Conservation (phyloP, 2,113 vertebrate species). For the Ceuthmochares aereus region DNA sequence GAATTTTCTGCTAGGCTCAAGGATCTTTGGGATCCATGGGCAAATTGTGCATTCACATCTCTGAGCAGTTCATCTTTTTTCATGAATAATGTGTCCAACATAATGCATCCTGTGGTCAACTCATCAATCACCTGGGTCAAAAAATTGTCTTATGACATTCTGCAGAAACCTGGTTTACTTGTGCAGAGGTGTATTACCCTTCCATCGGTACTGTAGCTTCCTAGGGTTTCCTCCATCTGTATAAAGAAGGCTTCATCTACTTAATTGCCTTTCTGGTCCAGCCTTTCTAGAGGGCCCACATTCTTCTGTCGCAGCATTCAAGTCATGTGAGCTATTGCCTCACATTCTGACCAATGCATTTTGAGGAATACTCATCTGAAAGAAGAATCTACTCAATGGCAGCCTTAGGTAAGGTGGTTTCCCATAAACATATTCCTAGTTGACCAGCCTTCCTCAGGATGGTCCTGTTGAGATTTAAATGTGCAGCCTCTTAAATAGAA, state of each 20-base stretch:
- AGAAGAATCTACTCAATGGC: not conserved
- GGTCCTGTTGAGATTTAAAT: not conserved
- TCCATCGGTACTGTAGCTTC: not conserved
- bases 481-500: not conserved
- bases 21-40: not conserved
- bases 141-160: not conserved
- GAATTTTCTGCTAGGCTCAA: not conserved
- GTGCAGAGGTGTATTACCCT: not conserved
- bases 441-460: not conserved
- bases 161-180: not conserved
- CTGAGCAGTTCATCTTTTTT: not conserved
- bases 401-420: not conserved
- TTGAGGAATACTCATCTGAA: not conserved
- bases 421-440: not conserved
- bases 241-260: not conserved
- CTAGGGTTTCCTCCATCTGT: not conserved
- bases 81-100: not conserved
- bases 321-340: not conserved
- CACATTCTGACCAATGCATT: not conserved
- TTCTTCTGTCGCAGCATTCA: not conserved
- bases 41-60: not conserved
- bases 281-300: not conserved
- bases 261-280: not conserved
- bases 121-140: not conserved
- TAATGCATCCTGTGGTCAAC: not conserved